Evolutionary conservation across 2,113 vertebrate genomes (phyloP), one percentile per base, ranked within the genome.

Genomic region (Andinoacara biseriatus): DNA sequence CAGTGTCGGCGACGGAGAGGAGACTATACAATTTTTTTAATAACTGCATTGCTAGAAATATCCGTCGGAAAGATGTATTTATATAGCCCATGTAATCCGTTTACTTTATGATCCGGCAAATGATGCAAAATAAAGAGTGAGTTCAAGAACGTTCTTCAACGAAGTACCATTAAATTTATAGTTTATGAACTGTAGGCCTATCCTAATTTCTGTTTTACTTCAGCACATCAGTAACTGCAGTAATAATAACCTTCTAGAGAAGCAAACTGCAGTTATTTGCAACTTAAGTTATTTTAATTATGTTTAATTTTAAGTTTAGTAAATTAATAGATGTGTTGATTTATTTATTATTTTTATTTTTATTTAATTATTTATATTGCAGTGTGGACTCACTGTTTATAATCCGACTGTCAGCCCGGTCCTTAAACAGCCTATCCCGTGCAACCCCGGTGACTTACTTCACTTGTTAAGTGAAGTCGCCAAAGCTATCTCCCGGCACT

Each of bases 381-480:
- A 60, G 22, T 5, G 26, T 40, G 74, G 58, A 58, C 69, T 74
- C 38, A 69, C 17, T 31, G 60, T 57, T 78, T 65, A 43, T 82
- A 86, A 85, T 81, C 72, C 75, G 22, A 13, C 63, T 43, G 74
- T 78, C 75, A 80, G 74, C 77, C 84, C 29, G 81, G 69, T 76
- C 80, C 82, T 56, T 61, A 76, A 78, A 78, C 84, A 84, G 18
- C 60, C 83, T 61, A 10, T 86, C 88, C 85, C 86, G 52, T 79
- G 31, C 83, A 62, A 62, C 59, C 81, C 58, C 7, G 67, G 65
- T 57, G 75, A 89, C 82, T 87, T 80, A 81, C 82, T 89, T 87
- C 81, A 81, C 63, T 74, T 88, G 74, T 61, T 77, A 81, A 80
- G 81, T 82, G 75, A 92, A 89, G 85, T 90, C 81, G 58, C 77